phyloP scores from a whole-genome alignment of 2,113 vertebrate genomes.

The Poeciliopsis retropinna region DNA sequence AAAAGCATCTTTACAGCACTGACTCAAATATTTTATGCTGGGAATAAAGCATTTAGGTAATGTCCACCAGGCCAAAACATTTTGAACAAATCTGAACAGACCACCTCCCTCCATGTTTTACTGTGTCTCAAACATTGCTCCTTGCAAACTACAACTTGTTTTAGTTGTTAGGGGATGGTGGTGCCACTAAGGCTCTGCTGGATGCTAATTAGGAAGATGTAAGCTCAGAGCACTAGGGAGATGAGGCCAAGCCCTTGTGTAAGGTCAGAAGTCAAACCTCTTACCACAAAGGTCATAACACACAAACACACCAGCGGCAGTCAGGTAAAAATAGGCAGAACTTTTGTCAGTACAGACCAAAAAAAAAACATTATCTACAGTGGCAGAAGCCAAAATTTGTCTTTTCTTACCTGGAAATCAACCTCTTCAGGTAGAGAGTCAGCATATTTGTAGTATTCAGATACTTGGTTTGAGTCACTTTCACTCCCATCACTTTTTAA shows the following conservation, averaged over 20 bases:
- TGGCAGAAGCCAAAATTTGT: background rate
- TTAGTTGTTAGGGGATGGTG: background rate
- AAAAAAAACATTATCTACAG: background rate
- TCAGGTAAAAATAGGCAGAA: background rate
- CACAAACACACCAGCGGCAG: background rate
- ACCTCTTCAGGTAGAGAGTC: slow-evolving; percentile 51
- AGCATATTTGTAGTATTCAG: slow-evolving; percentile 79
- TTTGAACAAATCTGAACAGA: too few relatives aligned
- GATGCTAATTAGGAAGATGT: slow-evolving; percentile 21
- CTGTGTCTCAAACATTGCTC: too few relatives aligned
- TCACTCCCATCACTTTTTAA: slow-evolving; percentile 70
- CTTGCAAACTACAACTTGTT: background rate
- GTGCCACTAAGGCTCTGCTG: slow-evolving; percentile 8
- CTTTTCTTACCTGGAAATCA: slow-evolving; percentile 67
- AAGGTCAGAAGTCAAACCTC: slow-evolving; percentile 33
- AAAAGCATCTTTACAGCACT: too few relatives aligned
- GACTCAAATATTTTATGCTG: too few relatives aligned
- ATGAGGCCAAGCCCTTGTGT: slow-evolving; percentile 21
- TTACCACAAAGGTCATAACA: slow-evolving; percentile 5
- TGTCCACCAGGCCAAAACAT: too few relatives aligned
- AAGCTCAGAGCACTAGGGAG: background rate
- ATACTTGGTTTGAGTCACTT: slow-evolving; percentile 74
- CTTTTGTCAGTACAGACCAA: background rate
- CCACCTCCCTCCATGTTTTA: too few relatives aligned
- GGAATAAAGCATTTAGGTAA: too few relatives aligned